These are phyloP conservation scores for Tachina grossa DNA, from an alignment of 2,888 invertebrate species.

Conservation along the genomic window DNA sequence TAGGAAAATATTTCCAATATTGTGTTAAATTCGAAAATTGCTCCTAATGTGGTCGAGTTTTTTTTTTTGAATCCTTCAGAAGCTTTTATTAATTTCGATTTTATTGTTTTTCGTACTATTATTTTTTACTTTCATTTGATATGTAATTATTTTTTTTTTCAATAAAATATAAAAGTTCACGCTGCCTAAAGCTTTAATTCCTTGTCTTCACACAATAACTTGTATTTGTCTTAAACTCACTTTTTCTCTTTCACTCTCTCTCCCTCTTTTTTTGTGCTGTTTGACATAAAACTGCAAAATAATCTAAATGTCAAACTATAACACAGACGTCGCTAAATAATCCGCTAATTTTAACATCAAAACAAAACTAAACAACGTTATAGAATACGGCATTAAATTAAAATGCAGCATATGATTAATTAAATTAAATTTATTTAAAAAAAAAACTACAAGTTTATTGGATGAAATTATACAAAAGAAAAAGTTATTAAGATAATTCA, in stretches of 20 bases:
- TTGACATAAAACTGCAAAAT: slow-evolving; percentile 43
- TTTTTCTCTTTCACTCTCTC: slow-evolving; percentile 25
- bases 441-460: slow-evolving; percentile 60
- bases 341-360: slow-evolving; percentile 48
- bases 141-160: background rate
- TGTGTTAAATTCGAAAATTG: too few relatives aligned
- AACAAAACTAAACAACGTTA: slow-evolving; percentile 71
- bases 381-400: slow-evolving; percentile 56
- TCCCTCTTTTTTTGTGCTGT: slow-evolving; percentile 45
- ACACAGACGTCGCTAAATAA: slow-evolving; percentile 70
- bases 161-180: background rate
- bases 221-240: slow-evolving; percentile 31
- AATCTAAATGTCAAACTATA: slow-evolving; percentile 8
- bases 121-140: slow-evolving; percentile 7
- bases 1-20: too few relatives aligned
- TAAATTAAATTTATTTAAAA: background rate
- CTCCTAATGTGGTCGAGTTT: too few relatives aligned
- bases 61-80: slow-evolving; percentile 19
- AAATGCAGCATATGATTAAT: slow-evolving; percentile 44
- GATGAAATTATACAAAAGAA: slow-evolving; percentile 37
- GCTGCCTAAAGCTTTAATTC: slow-evolving; percentile 25
- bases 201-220: slow-evolving; percentile 6
- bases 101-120: slow-evolving; percentile 1
- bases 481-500: slow-evolving; percentile 41
- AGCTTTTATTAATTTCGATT: slow-evolving; percentile 22